Conservation (phyloP, 2,888 invertebrate genomes). For the Odontothrips loti region DNA sequence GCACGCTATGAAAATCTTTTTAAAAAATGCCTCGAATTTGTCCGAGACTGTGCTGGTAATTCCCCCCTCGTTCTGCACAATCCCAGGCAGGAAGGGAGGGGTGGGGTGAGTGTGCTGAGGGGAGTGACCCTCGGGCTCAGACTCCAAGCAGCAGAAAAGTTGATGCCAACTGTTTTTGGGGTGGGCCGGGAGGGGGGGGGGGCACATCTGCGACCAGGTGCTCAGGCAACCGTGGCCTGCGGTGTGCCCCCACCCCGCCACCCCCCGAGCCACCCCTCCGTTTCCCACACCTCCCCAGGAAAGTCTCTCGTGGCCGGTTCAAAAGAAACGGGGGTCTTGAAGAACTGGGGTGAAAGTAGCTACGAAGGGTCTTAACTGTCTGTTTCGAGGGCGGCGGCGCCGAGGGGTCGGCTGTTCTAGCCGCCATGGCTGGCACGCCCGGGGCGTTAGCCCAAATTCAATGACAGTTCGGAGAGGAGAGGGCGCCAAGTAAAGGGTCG, state of each 20-base stretch:
- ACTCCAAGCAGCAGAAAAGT: neutral
- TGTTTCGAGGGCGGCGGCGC: neutral
- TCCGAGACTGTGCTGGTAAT: no score
- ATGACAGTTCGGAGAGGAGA: no score
- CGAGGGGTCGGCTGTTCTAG: neutral
- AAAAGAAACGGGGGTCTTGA: conserved; percentile 20
- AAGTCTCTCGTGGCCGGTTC: conserved; percentile 11
- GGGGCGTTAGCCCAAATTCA: no score
- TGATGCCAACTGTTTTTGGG: conserved; percentile 3
- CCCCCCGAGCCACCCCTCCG: neutral
- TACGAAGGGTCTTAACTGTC: conserved; percentile 14
- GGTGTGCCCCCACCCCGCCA: neutral
- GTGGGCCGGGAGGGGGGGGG: neutral
- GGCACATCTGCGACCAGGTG: conserved; percentile 12
- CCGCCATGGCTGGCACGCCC: neutral
- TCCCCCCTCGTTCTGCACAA: neutral
- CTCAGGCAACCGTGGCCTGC: conserved; percentile 10
- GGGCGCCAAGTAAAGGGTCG: no score
- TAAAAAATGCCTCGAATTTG: no score
- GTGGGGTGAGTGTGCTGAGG: neutral
- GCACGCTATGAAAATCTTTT: no score
- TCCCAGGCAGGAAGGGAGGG: neutral
- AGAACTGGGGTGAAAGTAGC: conserved; percentile 24
- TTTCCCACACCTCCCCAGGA: neutral
- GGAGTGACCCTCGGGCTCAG: conserved; percentile 23